Evolutionary conservation across 2,888 invertebrate species (phyloP).

Genomic region (Calameuta pallipes): DNA sequence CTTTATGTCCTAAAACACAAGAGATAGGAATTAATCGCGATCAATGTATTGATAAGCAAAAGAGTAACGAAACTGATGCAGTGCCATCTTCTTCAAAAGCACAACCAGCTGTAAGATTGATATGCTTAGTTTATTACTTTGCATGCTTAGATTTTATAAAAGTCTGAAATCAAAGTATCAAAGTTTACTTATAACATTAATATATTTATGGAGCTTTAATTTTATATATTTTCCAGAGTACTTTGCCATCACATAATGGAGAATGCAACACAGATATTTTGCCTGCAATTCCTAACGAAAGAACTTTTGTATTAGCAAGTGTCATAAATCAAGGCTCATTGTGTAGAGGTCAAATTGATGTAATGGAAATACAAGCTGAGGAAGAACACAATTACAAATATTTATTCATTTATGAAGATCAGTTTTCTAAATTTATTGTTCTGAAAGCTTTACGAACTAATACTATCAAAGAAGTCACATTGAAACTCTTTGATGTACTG

Average conservation of each 20-base stretch:
- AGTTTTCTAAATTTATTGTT: conserved; percentile 46
- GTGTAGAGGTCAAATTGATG: conserved; percentile 45
- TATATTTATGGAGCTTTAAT: background rate
- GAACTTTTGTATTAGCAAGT: background rate
- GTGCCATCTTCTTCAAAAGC: background rate
- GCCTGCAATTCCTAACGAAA: background rate
- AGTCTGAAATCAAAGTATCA: no score
- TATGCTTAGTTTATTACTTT: background rate
- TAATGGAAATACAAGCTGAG: conserved; percentile 45
- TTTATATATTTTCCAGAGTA: background rate
- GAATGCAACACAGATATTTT: background rate
- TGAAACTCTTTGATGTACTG: conserved; percentile 44
- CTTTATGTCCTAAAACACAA: background rate
- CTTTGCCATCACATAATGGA: background rate
- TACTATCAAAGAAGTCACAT: conserved; percentile 39
- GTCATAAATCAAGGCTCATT: background rate
- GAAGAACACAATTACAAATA: conserved; percentile 32
- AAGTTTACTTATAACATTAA: background rate
- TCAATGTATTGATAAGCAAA: background rate
- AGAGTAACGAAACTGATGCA: conserved; percentile 4
- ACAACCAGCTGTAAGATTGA: background rate
- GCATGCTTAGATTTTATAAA: background rate
- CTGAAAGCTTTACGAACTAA: conserved; percentile 40
- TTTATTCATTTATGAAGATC: conserved; percentile 51
- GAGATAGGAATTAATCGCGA: background rate